These are phyloP conservation scores for Paralvinella palmiformis DNA, from an alignment of 1,140 invertebrate genomes.

Conservation along the genomic window DNA sequence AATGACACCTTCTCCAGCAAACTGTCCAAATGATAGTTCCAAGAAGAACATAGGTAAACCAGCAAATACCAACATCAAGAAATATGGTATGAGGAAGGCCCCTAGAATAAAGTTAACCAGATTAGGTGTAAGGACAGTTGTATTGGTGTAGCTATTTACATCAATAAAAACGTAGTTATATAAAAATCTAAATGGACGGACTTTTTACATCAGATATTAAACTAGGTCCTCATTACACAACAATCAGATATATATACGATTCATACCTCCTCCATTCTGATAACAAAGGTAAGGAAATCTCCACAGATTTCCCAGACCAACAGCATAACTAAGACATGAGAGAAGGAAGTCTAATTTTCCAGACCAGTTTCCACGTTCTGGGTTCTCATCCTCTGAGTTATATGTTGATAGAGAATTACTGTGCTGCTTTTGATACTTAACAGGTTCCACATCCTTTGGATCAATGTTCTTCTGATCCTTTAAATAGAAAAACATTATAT, in stretches of 20 bases:
- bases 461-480: too few species aligned
- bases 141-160: slow-evolving; percentile 12
- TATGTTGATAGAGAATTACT: too few species aligned
- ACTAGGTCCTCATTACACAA: neutral
- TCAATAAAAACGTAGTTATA: too few species aligned
- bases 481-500: too few species aligned
- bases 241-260: neutral
- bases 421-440: too few species aligned
- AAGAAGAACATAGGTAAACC: slow-evolving; percentile 49
- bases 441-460: too few species aligned
- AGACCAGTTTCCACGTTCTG: slow-evolving; percentile 56
- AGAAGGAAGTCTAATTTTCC: slow-evolving; percentile 50
- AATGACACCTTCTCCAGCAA: slow-evolving; percentile 37
- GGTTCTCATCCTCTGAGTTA: slow-evolving; percentile 19
- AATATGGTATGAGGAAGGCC: slow-evolving; percentile 49
- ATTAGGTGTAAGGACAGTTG: neutral
- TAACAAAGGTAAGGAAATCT: slow-evolving; percentile 86
- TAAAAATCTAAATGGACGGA: neutral
- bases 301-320: slow-evolving; percentile 47
- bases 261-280: slow-evolving; percentile 72
- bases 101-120: slow-evolving; percentile 31
- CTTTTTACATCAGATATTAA: neutral
- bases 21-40: slow-evolving; percentile 50
- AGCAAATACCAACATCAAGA: slow-evolving; percentile 40
- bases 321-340: slow-evolving; percentile 47